Evolutionary conservation across 2,888 invertebrate genomes (phyloP), one percentile per base, ranked within the genome.

Genomic region (Saturnia japonica): DNA sequence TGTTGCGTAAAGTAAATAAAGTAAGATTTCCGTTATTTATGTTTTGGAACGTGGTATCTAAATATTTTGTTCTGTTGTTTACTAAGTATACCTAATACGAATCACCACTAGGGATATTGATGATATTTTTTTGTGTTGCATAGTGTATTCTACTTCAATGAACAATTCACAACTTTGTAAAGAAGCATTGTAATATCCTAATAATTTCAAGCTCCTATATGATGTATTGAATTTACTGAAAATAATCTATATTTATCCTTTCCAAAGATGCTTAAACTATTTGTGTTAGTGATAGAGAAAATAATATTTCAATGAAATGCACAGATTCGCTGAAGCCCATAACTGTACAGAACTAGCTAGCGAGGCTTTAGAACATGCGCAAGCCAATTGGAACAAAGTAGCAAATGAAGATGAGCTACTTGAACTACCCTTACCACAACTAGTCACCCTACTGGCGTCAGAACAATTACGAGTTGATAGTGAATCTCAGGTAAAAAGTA

Each of bases 381-480:
- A 97, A 90, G 95, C 96, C 76, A 96, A 98, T 91, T 99, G 99
- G 95, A 96, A 97, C 80, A 95, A 96, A 91, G 96, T 98, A 67
- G 88, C 90, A 45, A 88, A 83, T 80, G 97, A 97, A 87, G 98
- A 98, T 84, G 99, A 99, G 91, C 96, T 98, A 84, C 94, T 97
- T 75, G 97, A 97, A 79, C 91, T 98, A 74, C 97, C 98, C 40
- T 96, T 97, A 83, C 95, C 96, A 77, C 95, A 96, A 82, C 92
- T 99, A 69, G 94, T 97, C 72, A 96, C 96, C 78, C 95, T 99
- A 78, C 91, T 99, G 70, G 95, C 96, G 78, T 98, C 98, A 74
- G 98, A 99, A 92, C 95, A 97, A 85, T 95, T 99, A 71, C 96
- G 96, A 85, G 97, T 99, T 70, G 98, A 98, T 85, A 97, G 96